Evolutionary conservation across 2,888 invertebrate genomes (phyloP).

Genomic region (Pimpla rufipes): DNA sequence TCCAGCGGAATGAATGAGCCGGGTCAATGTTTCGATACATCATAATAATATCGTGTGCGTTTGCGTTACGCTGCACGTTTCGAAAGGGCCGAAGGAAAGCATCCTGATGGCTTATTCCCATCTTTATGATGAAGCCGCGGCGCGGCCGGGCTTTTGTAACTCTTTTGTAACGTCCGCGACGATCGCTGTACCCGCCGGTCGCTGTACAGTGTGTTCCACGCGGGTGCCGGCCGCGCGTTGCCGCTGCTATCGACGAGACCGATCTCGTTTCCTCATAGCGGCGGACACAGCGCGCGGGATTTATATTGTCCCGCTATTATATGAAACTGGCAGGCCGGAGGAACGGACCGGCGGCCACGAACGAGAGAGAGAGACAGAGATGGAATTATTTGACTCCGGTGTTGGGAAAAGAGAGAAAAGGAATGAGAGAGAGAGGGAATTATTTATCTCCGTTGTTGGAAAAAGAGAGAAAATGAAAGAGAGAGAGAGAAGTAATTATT

Average conservation of each 20-base stretch:
- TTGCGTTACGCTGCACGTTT: neutral
- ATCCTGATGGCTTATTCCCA: neutral
- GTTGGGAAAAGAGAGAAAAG: neutral
- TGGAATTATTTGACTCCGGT: neutral
- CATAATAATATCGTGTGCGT: neutral
- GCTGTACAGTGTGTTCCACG: slow-evolving; percentile 27
- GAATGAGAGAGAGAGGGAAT: neutral
- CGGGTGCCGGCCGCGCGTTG: slow-evolving; percentile 31
- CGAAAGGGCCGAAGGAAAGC: slow-evolving; percentile 1
- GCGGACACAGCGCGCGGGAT: slow-evolving; percentile 42
- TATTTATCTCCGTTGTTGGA: too few relatives aligned
- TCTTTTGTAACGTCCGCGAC: slow-evolving; percentile 40
- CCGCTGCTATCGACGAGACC: slow-evolving; percentile 59
- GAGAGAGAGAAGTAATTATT: too few relatives aligned
- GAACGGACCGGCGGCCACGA: slow-evolving; percentile 26
- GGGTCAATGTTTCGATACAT: neutral
- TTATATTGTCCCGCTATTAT: slow-evolving; percentile 69
- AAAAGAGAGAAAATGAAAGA: too few relatives aligned
- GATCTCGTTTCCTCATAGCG: slow-evolving; percentile 73
- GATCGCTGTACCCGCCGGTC: slow-evolving; percentile 18
- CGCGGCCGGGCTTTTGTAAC: slow-evolving; percentile 39
- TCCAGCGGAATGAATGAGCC: neutral
- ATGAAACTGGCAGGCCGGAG: slow-evolving; percentile 46
- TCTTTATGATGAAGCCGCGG: slow-evolving; percentile 20
- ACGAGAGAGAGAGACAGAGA: neutral